A percentile compares a stretch with the other conserved stretches of the same genome.
phyloP scores from a whole-genome alignment of 1,140 invertebrate species.

The Apolygus lucorum region DNA sequence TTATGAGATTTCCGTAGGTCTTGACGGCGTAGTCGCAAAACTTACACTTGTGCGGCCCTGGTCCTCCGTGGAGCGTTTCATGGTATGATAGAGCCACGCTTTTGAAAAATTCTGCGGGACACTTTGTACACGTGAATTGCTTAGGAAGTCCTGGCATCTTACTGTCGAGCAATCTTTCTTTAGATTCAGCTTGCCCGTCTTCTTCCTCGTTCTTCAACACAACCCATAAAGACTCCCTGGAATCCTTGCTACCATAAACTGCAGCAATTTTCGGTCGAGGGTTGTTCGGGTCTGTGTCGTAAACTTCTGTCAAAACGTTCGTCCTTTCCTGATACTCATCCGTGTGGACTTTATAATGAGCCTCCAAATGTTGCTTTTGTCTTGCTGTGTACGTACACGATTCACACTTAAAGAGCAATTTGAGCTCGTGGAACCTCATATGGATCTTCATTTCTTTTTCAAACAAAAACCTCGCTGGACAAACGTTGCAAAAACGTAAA shows the following conservation, averaged over 20 bases:
- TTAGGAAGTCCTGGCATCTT: constrained; percentile 27
- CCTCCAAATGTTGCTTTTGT: constrained; percentile 56
- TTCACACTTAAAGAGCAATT: constrained; percentile 56
- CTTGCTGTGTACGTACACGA: constrained; percentile 69
- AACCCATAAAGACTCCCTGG: constrained; percentile 39
- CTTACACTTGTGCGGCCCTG: constrained; percentile 62
- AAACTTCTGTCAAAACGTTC: constrained; percentile 55
- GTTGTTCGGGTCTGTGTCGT: constrained; percentile 51
- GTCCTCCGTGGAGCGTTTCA: constrained; percentile 56
- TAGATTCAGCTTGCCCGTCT: constrained; percentile 6
- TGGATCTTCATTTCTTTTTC: constrained; percentile 60
- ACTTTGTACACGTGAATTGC: constrained; percentile 50
- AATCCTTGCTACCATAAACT: constrained; percentile 34
- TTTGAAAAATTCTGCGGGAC: constrained; percentile 61
- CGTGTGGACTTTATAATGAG: constrained; percentile 68
- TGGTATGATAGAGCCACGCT: constrained; percentile 62
- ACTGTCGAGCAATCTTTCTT: constrained; percentile 1
- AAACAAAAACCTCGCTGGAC: constrained; percentile 61
- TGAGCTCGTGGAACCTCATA: constrained; percentile 54
- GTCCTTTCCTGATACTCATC: constrained; percentile 73
- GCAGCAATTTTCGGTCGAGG: constrained; percentile 52
- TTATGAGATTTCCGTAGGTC: constrained; percentile 63
- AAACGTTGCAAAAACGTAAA: constrained; percentile 51
- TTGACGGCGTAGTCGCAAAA: constrained; percentile 75
- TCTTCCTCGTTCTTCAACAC: constrained; percentile 34